Conservation (phyloP, 2,113 vertebrate genomes). For the Steatornis caripensis region DNA sequence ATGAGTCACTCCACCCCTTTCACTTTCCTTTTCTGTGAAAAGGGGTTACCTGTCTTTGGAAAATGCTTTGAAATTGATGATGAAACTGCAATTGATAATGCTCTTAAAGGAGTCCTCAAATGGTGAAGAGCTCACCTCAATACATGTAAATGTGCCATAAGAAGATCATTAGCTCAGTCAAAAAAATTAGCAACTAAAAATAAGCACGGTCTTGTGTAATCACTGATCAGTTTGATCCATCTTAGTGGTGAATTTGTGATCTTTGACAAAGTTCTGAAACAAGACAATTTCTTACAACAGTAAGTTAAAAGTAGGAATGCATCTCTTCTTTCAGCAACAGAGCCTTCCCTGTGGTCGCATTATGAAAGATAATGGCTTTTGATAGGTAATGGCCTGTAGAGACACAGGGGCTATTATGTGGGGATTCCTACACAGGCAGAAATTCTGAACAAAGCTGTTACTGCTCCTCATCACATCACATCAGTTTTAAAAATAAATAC, state of each 20-base stretch:
- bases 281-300: background rate
- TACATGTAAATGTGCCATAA: background rate
- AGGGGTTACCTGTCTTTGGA: background rate
- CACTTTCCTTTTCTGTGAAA: conserved; percentile 50
- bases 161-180: background rate
- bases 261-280: background rate
- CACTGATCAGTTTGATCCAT: background rate
- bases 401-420: background rate
- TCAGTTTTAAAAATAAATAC: background rate
- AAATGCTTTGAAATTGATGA: background rate
- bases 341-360: background rate
- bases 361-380: background rate
- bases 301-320: background rate
- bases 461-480: background rate
- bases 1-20: background rate
- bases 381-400: background rate
- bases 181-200: background rate
- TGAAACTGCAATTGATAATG: background rate
- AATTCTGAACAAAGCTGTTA: background rate
- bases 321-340: background rate
- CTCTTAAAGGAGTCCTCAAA: background rate
- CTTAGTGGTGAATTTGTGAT: background rate
- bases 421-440: background rate
- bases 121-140: background rate
- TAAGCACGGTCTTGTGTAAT: background rate